Evolutionary conservation across 2,797 vertebrate genomes (phyloP).

Genomic region (Lutjanus campechanus): DNA sequence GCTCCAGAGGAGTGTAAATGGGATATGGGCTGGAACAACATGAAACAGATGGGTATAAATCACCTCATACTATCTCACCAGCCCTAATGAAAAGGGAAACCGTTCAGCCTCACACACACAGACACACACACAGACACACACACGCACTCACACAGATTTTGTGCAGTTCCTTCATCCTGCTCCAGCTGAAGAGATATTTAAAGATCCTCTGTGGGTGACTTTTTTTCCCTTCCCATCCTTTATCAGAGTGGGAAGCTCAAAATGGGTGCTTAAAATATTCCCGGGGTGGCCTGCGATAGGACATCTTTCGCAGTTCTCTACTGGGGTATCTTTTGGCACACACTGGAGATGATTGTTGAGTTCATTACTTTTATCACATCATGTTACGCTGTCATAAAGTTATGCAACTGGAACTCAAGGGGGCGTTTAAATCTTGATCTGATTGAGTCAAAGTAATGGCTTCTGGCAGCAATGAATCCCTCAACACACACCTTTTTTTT

Average conservation of each 20-base stretch:
- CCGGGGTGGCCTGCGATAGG: conserved; percentile 54
- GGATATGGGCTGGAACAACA: conserved; percentile 71
- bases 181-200: conserved; percentile 75
- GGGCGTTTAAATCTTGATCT: conserved; percentile 57
- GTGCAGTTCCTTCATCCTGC: conserved; percentile 66
- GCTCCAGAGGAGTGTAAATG: conserved; percentile 69
- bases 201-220: conserved; percentile 64
- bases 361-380: conserved; percentile 71
- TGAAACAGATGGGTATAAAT: conserved; percentile 79
- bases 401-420: conserved; percentile 51
- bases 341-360: conserved; percentile 54
- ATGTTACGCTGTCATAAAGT: conserved; percentile 55
- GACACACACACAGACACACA: not conserved
- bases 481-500: conserved; percentile 10
- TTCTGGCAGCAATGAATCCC: conserved; percentile 50
- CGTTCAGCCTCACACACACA: conserved; percentile 10
- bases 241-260: conserved; percentile 52
- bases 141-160: conserved; percentile 33
- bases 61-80: conserved; percentile 69
- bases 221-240: conserved; percentile 9
- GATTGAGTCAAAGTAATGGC: conserved; percentile 54
- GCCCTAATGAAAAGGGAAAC: conserved; percentile 68
- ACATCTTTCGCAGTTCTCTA: conserved; percentile 51
- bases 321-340: conserved; percentile 32
- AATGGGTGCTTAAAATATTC: conserved; percentile 65